Evolutionary conservation across 2,888 invertebrate genomes (phyloP).

Genomic region (Acronicta leporina): DNA sequence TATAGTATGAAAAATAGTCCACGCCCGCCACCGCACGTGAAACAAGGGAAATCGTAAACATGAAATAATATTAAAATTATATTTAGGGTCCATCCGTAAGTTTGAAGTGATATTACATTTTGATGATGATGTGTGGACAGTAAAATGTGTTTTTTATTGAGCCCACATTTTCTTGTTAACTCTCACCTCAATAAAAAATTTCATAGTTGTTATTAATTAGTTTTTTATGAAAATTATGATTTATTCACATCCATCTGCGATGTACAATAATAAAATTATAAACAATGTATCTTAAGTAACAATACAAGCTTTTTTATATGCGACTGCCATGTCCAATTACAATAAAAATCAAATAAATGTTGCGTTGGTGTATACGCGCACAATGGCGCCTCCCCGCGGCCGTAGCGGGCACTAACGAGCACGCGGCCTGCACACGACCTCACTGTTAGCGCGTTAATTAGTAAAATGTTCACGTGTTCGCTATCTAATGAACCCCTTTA

Average conservation of each 20-base stretch:
- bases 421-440: slow-evolving; percentile 72
- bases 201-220: slow-evolving; percentile 18
- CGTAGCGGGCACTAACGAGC: slow-evolving; percentile 67
- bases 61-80: slow-evolving; percentile 57
- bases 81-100: slow-evolving; percentile 50
- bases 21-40: slow-evolving; percentile 58
- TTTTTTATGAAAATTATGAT: slow-evolving; percentile 26
- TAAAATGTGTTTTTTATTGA: slow-evolving; percentile 46
- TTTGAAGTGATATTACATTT: slow-evolving; percentile 47
- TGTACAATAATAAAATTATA: slow-evolving; percentile 19
- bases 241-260: slow-evolving; percentile 10
- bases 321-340: slow-evolving; percentile 41
- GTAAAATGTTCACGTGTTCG: slow-evolving; percentile 57
- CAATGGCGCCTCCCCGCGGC: slow-evolving; percentile 71
- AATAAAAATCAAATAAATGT: slow-evolving; percentile 48
- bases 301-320: slow-evolving; percentile 38
- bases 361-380: slow-evolving; percentile 19
- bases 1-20: slow-evolving; percentile 77
- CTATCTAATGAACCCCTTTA: slow-evolving; percentile 58
- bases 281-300: slow-evolving; percentile 40
- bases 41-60: slow-evolving; percentile 65
- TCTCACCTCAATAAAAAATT: slow-evolving; percentile 36
- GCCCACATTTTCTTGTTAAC: slow-evolving; percentile 16
- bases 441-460: slow-evolving; percentile 57
- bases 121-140: slow-evolving; percentile 43